Conservation (phyloP, 2,113 vertebrate genomes). For the Junco hyemalis region DNA sequence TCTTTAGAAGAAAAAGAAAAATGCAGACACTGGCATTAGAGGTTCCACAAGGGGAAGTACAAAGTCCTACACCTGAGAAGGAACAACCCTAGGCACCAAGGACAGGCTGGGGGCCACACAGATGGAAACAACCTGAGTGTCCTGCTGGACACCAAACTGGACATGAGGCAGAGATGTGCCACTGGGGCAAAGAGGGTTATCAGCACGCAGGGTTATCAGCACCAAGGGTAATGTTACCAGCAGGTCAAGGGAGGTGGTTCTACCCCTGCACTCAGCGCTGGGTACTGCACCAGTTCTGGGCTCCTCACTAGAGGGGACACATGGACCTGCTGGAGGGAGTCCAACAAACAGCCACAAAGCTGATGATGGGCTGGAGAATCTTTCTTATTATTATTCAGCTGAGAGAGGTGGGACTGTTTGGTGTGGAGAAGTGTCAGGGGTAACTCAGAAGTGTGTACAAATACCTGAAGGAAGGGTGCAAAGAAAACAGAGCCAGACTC, state of each 20-base stretch:
- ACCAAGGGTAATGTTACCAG: background rate
- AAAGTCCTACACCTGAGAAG: background rate
- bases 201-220: background rate
- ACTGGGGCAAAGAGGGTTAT: background rate
- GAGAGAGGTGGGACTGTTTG: background rate
- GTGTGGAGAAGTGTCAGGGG: background rate
- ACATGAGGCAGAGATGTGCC: background rate
- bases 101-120: background rate
- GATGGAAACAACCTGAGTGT: background rate
- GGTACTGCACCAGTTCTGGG: fast-evolving
- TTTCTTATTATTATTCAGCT: background rate
- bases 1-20: background rate
- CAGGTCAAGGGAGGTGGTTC: background rate
- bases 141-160: background rate
- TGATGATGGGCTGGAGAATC: background rate
- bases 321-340: fast-evolving
- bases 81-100: background rate
- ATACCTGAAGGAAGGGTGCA: background rate
- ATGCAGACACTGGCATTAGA: background rate
- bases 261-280: background rate
- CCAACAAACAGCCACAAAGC: background rate
- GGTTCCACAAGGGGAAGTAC: background rate
- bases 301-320: background rate
- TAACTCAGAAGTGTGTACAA: background rate
- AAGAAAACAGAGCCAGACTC: background rate